Evolutionary conservation across 2,797 vertebrate species (phyloP).

Genomic region (Hoplostethus atlanticus): DNA sequence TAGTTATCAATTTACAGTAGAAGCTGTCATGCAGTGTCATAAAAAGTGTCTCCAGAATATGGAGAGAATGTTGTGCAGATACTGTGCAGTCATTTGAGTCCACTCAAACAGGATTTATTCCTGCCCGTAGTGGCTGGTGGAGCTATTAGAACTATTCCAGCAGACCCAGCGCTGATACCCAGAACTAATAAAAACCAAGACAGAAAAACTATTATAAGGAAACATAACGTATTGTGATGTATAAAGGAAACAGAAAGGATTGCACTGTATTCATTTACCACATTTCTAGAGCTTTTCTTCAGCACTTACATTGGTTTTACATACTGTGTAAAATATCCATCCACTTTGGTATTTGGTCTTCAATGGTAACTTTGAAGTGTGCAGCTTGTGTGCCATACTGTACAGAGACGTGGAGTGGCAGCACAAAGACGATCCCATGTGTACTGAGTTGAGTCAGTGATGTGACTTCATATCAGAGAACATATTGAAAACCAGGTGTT

Average conservation of each 20-base stretch:
- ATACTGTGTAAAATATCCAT: not conserved
- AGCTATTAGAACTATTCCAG: slow-evolving; percentile 1
- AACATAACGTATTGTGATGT: slow-evolving; percentile 1
- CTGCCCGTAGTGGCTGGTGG: slow-evolving; percentile 8
- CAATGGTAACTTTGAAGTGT: not conserved
- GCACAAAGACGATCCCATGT: slow-evolving; percentile 32
- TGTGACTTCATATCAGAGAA: slow-evolving; percentile 63
- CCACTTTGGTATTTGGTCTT: not conserved
- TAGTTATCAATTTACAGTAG: slow-evolving; percentile 23
- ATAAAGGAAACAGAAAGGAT: not conserved
- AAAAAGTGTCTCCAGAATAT: slow-evolving; percentile 17
- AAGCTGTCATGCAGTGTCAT: slow-evolving; percentile 12
- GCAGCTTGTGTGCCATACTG: not conserved
- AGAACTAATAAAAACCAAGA: not conserved
- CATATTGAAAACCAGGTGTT: slow-evolving; percentile 68
- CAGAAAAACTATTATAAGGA: not conserved
- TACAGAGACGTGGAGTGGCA: slow-evolving; percentile 15
- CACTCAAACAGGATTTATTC: slow-evolving; percentile 16
- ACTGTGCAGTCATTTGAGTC: slow-evolving; percentile 13
- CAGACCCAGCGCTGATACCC: not conserved
- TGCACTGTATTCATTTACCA: slow-evolving; percentile 7
- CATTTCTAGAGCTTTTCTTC: slow-evolving; percentile 8
- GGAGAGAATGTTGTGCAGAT: slow-evolving; percentile 22
- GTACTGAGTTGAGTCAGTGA: slow-evolving; percentile 39
- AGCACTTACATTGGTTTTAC: too few species aligned